Percentiles rank a stretch among this genome's conserved stretches.
phyloP scores from a whole-genome alignment of 1,140 invertebrate genomes.

The Drosophila insularis region DNA sequence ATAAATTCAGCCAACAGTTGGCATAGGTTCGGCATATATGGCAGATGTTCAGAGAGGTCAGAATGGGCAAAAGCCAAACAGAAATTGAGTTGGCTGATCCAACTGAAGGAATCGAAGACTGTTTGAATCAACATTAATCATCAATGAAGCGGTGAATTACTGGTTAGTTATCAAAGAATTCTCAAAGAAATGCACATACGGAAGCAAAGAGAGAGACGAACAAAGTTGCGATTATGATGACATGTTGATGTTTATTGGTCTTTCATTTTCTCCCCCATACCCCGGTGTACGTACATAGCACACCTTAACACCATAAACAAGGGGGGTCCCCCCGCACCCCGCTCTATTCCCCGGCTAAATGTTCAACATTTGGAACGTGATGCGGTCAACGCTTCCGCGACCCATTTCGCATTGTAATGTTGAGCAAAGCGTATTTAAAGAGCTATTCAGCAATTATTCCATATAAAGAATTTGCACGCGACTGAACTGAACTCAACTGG shows the following conservation, averaged over 20 bases:
- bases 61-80: too few species aligned
- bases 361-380: constrained; percentile 69
- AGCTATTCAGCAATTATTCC: constrained; percentile 74
- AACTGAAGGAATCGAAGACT: neutral
- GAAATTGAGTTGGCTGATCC: neutral
- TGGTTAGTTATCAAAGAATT: constrained; percentile 5
- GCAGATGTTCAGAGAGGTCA: constrained; percentile 3
- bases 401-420: constrained; percentile 66
- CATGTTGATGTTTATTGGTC: constrained; percentile 26
- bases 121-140: neutral
- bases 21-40: constrained; percentile 35
- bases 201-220: constrained; percentile 7
- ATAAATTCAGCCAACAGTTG: constrained; percentile 56
- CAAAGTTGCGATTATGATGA: constrained; percentile 2
- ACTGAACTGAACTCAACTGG: constrained; percentile 27
- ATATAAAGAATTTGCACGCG: constrained; percentile 73
- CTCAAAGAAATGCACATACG: constrained; percentile 22
- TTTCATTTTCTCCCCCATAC: neutral
- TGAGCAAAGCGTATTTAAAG: constrained; percentile 70
- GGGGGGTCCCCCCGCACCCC: neutral
- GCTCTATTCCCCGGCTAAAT: neutral
- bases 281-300: neutral
- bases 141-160: constrained; percentile 16
- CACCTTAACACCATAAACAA: too few species aligned
- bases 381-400: constrained; percentile 71